Evolutionary conservation across 2,113 vertebrate species (phyloP).

Genomic region (Ahaetulla prasina): DNA sequence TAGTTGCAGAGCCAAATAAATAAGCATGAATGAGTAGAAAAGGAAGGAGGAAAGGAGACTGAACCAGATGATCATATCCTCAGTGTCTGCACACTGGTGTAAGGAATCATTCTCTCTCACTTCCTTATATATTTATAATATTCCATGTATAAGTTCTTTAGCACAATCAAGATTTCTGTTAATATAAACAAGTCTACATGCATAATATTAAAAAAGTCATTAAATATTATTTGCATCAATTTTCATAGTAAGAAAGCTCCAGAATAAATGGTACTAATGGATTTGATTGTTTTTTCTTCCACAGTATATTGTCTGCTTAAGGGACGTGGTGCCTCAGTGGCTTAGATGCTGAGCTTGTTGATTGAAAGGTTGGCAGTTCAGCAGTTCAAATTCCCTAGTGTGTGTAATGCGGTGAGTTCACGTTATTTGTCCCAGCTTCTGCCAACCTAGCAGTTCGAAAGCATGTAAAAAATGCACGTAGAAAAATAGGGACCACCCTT

Average conservation of each 20-base stretch:
- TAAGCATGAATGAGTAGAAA: not conserved
- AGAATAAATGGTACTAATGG: not conserved
- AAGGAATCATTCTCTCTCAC: not conserved
- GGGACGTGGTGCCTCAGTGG: too few relatives aligned
- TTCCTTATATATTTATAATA: not conserved
- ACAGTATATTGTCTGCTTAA: not conserved
- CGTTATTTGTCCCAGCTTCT: too few relatives aligned
- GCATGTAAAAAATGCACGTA: too few relatives aligned
- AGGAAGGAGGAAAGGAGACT: not conserved
- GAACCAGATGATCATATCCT: too few relatives aligned
- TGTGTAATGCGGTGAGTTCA: too few relatives aligned
- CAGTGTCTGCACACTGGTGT: not conserved
- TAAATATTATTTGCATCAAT: not conserved
- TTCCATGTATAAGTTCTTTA: not conserved
- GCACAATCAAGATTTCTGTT: not conserved
- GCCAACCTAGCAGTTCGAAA: too few relatives aligned
- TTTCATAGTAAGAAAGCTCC: not conserved
- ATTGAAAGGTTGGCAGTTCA: too few relatives aligned
- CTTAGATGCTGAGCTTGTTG: too few relatives aligned
- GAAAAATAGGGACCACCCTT: too few relatives aligned
- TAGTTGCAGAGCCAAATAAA: too few relatives aligned
- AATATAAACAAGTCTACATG: not conserved
- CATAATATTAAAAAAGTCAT: not conserved
- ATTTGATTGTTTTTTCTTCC: not conserved
- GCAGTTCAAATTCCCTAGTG: too few relatives aligned